Evolutionary conservation across 2,113 vertebrate genomes (phyloP), one percentile per base, ranked within the genome.

Genomic region (Centrocercus urophasianus): DNA sequence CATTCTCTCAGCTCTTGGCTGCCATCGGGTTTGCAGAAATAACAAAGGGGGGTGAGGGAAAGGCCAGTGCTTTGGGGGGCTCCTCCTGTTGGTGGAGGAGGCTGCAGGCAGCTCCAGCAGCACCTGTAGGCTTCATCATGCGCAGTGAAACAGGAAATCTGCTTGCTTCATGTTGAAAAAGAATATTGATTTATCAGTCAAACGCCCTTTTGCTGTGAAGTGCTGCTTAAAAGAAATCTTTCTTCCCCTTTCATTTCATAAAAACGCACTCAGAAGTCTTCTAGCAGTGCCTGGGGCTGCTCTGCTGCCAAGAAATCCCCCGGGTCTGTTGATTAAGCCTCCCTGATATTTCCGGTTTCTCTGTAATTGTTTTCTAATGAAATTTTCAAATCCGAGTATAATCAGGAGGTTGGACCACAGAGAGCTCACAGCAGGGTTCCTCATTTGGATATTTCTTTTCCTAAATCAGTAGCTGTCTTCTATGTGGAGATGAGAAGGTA

Each of bases 311-410:
- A 78, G 80, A 86, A 95, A 95, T 74, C 76, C 82, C 72, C 40
- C 0, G 3, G 82, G 71, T 47, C 84, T 71, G 81, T 45, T 63
- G 86, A 65, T 59, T 91, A 89, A 69, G 74, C 91, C 87, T 70
- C 86, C 3, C n/a, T 50, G 81, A 82, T 73, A 83, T 92, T 95
- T 95, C 93, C 3, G 2, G 57, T 93, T 92, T 79, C 64, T 85
- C 79, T 71, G 74, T 87, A 87, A 94, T 93, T 91, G 92, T 88
- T 90, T 89, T 86, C 84, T 93, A 86, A 96, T 78, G 57, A 83
- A 85, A 83, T 90, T 96, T 94, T 81, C 61, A 77, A 91, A 54
- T 83, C 69, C 83, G 63, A 81, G 65, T 72, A 47, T 48, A 65
- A 81, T 78, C 85, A 72, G 56, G 60, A 83, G 54, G 71, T 88